Evolutionary conservation across 2,888 invertebrate species (phyloP).

Genomic region (Seira sanloemensis): DNA sequence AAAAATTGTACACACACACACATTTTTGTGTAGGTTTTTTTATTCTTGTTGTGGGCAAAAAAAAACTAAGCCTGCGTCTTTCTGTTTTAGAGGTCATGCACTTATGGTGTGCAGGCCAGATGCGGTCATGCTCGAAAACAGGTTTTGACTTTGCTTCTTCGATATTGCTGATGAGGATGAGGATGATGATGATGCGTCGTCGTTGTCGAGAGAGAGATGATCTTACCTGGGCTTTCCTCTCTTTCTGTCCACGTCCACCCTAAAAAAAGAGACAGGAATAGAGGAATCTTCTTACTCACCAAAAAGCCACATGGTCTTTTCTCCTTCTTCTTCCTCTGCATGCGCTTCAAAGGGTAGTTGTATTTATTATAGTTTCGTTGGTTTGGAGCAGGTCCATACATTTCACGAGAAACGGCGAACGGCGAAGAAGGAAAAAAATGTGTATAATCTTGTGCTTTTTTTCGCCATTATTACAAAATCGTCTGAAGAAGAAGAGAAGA

Average conservation of each 20-base stretch:
- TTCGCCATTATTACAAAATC: not conserved
- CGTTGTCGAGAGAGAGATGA: not conserved
- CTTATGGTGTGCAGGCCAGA: conserved; percentile 74
- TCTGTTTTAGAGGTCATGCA: conserved; percentile 74
- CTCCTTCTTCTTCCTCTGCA: not conserved
- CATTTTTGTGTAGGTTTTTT: conserved; percentile 70
- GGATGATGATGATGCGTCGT: not conserved
- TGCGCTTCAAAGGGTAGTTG: too few relatives aligned
- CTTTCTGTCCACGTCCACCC: too few relatives aligned
- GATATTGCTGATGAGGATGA: not conserved
- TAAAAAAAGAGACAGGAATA: too few relatives aligned
- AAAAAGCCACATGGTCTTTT: conserved; percentile 7
- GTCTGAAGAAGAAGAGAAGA: not conserved
- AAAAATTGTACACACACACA: conserved; percentile 69
- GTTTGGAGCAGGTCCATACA: conserved; percentile 17
- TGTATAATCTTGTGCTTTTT: too few relatives aligned
- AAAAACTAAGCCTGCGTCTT: conserved; percentile 70
- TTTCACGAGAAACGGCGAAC: conserved; percentile 2
- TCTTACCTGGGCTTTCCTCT: conserved; percentile 16
- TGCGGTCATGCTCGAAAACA: conserved; percentile 74
- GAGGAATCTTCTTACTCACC: conserved; percentile 17
- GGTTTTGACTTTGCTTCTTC: conserved; percentile 64
- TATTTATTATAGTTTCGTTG: too few relatives aligned
- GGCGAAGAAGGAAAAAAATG: not conserved
- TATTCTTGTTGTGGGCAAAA: too few relatives aligned